Base-by-base conservation (phyloP, 2,888 invertebrate species). In the Ceramica pisi region DNA sequence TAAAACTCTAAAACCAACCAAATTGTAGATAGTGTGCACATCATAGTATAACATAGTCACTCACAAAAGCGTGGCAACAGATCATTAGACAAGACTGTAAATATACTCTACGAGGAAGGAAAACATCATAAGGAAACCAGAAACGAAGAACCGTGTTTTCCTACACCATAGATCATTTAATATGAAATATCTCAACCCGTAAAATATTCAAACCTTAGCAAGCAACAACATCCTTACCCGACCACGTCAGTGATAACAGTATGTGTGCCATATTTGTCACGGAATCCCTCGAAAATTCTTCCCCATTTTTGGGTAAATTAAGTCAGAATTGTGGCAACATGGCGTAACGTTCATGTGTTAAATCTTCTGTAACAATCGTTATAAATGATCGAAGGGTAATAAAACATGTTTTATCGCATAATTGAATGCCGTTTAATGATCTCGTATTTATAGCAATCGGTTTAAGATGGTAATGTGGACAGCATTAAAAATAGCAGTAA, bases 321-420 rank as follows among this genome's bases (percentile, higher is more conserved):
- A 71, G 48, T 65, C 65, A 16, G 66, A 50, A 63, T 56, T 66
- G 35, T 64, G 55, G 65, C 23, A 69, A 73, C 61, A 67, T 56
- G 31, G 41, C 64, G 53, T 56, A 38, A 67, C 69, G 38, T 66
- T 69, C 62, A 53, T 55, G 67, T 76, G 84, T 84, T 86, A 75
- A 85, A 82, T 84, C 67, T 74, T 71, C 68, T 73, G 80, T 59
- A 79, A 79, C 56, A 59, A 26, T 70, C 48, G 70, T 76, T 73
- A 80, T 67, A 70, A 73, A 85, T 81, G 79, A 83, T 85, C 46
- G 67, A 85, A 73, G 21, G 53, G 50, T 63, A 65, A 77, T 81
- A 83, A 77, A 85, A 81, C 56, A 75, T 74, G n/a, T 75, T 85
- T 84, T 83, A 84, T 83, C 71, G 59, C 53, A 44, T 73, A 75